Base-by-base conservation (phyloP, 1,140 invertebrate genomes). In the Diachasmimorpha longicaudata region DNA sequence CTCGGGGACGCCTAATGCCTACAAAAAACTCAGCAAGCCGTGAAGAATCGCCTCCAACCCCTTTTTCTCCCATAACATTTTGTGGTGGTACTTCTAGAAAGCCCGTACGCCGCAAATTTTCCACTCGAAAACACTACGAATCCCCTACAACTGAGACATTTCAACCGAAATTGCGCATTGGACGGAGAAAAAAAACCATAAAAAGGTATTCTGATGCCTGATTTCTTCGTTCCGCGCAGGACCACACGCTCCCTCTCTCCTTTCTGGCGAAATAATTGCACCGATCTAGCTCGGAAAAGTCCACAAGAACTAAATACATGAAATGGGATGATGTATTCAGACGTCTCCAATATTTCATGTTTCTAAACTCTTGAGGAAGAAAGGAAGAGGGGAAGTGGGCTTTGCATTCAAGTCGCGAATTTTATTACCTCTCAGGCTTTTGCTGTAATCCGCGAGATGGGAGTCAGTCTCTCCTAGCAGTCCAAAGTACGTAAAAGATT, bases 31-130 rank as follows among this genome's bases (percentile, higher is more conserved):
- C 78, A 79, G 52, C 74, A 16, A 76, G 74, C 78, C 71, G 78
- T 79, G 13, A 74, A 79, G 63, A 79, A 79, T 76, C 74, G 71
- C 77, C 63, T 63, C 1, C 68, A 36, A 74, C 66, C 71, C 36
- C 36, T 75, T 72, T 74, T 70, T 31, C 31, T 74, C 75, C 78
- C 75, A 74, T 76, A 76, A 76, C 78, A 76, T 79, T 79, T 79
- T 37, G 70, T 63, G 48, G 77, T 68, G 67, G 81, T 81, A 83
- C 80, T 84, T 80, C 78, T 79, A 79, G 79, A 83, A 84, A 83
- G 79, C 77, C 70, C 72, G 44, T 78, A 58, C 70, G 63, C 70
- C 74, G 72, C 76, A 72, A 74, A 74, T 76, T 79, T 79, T 78
- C 74, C 71, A 77, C 71, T 68, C 70, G 76, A 71, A 44, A 75